A percentile compares a stretch with the other conserved stretches of the same genome.
phyloP scores from a whole-genome alignment of 1,140 invertebrate species.

The Papilio aristodemus region DNA sequence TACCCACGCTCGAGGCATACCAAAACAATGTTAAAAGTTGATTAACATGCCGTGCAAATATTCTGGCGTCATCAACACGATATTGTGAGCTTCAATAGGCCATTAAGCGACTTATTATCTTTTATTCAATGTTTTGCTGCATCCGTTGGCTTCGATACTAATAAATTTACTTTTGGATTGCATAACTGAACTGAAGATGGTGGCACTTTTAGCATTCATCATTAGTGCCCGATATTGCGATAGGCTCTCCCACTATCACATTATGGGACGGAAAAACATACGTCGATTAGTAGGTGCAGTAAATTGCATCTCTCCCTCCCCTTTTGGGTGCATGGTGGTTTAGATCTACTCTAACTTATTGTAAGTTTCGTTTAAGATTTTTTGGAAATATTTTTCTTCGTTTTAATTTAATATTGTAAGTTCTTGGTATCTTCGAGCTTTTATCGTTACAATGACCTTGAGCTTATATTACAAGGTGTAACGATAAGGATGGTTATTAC shows the following conservation, averaged over 20 bases:
- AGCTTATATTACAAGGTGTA: slow-evolving; percentile 3
- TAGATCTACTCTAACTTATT: no score
- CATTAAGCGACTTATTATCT: slow-evolving; percentile 24
- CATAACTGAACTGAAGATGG: no score
- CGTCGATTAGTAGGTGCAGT: no score
- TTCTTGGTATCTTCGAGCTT: not conserved
- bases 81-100: slow-evolving; percentile 22
- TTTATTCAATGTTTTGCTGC: slow-evolving; percentile 10
- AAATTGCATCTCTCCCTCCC: no score
- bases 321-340: no score
- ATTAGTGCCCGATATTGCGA: no score
- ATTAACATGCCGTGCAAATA: slow-evolving; percentile 17
- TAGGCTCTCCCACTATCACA: no score
- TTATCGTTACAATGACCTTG: slow-evolving; percentile 1
- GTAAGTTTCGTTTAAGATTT: no score
- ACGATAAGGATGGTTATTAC: slow-evolving; percentile 1
- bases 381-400: no score
- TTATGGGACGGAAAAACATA: no score
- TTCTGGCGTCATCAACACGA: slow-evolving; percentile 5
- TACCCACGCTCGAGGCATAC: slow-evolving; percentile 10
- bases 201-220: no score
- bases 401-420: not conserved
- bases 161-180: slow-evolving; percentile 21
- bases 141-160: not conserved
- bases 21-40: slow-evolving; percentile 9